These are phyloP conservation scores for Gymnosoma rotundatum DNA, from an alignment of 2,888 invertebrate species.

Conservation along the genomic window DNA sequence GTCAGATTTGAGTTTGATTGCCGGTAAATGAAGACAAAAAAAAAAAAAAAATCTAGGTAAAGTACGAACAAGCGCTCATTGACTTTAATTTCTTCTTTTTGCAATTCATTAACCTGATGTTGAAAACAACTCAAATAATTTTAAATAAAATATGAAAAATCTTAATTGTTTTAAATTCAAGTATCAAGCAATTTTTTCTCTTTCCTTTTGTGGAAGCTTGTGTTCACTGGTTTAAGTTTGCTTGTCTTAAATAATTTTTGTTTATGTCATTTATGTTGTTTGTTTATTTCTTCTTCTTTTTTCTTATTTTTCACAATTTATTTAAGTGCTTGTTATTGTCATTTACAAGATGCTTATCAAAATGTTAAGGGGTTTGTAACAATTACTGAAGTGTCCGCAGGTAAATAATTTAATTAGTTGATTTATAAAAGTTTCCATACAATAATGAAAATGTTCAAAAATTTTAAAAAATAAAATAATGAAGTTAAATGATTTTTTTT, in stretches of 20 bases:
- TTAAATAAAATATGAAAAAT: background rate
- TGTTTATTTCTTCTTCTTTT: background rate
- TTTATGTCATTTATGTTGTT: conserved; percentile 25
- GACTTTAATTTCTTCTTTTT: conserved; percentile 1
- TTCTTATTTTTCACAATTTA: conserved; percentile 1
- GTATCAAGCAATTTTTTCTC: conserved; percentile 12
- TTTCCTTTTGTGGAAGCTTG: conserved; percentile 13
- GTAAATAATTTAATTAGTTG: conserved; percentile 30
- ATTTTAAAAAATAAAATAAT: too few relatives aligned
- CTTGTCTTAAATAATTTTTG: conserved; percentile 18
- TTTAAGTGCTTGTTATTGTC: conserved; percentile 50
- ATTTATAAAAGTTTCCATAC: conserved; percentile 12
- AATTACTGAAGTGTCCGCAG: conserved; percentile 44
- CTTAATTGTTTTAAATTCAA: conserved; percentile 3
- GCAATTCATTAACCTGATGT: conserved; percentile 32
- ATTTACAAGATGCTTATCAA: conserved; percentile 35
- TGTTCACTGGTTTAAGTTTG: background rate
- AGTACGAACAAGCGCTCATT: conserved; percentile 9
- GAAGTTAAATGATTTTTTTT: background rate
- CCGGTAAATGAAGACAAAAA: conserved; percentile 13
- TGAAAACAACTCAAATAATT: background rate
- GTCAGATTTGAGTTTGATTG: background rate
- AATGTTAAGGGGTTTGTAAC: conserved; percentile 37
- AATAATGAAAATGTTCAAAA: background rate
- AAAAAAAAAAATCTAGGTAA: conserved; percentile 37